phyloP scores from a whole-genome alignment of 2,888 invertebrate species.

The Crematogaster levior region DNA sequence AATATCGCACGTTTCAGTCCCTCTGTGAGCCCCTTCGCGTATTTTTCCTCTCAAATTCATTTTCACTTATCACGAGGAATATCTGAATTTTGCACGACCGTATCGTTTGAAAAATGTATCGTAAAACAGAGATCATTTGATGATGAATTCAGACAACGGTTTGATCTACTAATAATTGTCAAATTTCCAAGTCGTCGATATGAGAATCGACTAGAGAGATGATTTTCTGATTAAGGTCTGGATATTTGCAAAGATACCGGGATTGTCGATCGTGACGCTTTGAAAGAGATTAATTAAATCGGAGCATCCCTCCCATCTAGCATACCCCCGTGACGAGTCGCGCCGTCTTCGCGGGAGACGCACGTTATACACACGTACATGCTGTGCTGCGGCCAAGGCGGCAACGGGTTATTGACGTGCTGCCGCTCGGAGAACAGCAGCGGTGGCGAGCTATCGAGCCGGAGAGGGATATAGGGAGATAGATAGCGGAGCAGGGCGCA shows the following conservation, averaged over 20 bases:
- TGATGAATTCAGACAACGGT: not conserved
- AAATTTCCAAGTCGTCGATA: not conserved
- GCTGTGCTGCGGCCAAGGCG: conserved; percentile 64
- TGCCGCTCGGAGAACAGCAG: conserved; percentile 58
- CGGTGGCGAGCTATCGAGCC: conserved; percentile 59
- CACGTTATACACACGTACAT: conserved; percentile 29
- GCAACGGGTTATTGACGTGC: conserved; percentile 76
- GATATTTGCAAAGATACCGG: not conserved
- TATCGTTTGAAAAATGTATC: not conserved
- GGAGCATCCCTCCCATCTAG: not conserved
- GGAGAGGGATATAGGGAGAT: conserved; percentile 67
- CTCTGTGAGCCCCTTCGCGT: not conserved
- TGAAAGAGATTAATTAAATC: conserved; percentile 9
- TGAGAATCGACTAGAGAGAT: not conserved
- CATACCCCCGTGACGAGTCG: not conserved
- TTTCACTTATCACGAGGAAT: conserved; percentile 13
- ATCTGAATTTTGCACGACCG: not conserved
- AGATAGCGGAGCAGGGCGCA: conserved; percentile 59
- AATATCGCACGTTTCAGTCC: conserved; percentile 10
- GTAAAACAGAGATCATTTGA: not conserved
- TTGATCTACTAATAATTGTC: not conserved
- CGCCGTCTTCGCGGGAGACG: conserved; percentile 25
- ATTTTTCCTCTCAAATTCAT: not conserved
- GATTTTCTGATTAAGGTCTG: not conserved
- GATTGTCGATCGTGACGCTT: not conserved